These are phyloP conservation scores for Pseudomugil gertrudae DNA, from an alignment of 2,797 vertebrate species.

Conservation along the genomic window DNA sequence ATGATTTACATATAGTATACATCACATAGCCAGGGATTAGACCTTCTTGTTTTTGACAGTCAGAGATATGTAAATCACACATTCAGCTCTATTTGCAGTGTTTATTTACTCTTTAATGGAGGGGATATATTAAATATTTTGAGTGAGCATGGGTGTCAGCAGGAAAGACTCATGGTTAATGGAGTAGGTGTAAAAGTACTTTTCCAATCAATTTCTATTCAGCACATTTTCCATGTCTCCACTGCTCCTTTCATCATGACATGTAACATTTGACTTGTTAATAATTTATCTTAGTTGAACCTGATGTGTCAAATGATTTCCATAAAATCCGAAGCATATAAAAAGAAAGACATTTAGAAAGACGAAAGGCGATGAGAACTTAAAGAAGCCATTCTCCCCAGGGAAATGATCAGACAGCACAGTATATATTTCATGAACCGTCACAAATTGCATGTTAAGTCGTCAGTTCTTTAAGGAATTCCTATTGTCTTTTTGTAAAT, in stretches of 20 bases:
- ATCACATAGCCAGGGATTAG: constrained; percentile 39
- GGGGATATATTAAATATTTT: constrained; percentile 31
- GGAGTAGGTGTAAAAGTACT: constrained; percentile 20
- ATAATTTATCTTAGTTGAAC: constrained; percentile 8
- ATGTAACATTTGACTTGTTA: not conserved
- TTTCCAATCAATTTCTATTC: constrained; percentile 38
- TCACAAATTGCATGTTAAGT: constrained; percentile 31
- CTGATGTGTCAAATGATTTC: not conserved
- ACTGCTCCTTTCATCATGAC: not conserved
- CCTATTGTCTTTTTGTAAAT: constrained; percentile 31
- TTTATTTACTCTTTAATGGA: constrained; percentile 31
- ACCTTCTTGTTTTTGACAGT: constrained; percentile 45
- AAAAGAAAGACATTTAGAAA: constrained; percentile 7
- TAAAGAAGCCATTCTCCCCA: not conserved
- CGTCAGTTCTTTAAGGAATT: constrained; percentile 34
- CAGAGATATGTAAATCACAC: constrained; percentile 39
- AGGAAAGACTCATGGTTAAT: constrained; percentile 13
- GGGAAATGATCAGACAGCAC: constrained; percentile 27
- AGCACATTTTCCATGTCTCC: constrained; percentile 24
- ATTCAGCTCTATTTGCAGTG: constrained; percentile 4
- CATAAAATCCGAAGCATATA: not conserved
- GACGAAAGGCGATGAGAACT: constrained; percentile 33
- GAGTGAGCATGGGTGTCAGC: constrained; percentile 12
- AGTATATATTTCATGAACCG: constrained; percentile 20
- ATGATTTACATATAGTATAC: constrained; percentile 55